phyloP scores from a whole-genome alignment of 2,888 invertebrate species.

The Drosophila paranaensis region DNA sequence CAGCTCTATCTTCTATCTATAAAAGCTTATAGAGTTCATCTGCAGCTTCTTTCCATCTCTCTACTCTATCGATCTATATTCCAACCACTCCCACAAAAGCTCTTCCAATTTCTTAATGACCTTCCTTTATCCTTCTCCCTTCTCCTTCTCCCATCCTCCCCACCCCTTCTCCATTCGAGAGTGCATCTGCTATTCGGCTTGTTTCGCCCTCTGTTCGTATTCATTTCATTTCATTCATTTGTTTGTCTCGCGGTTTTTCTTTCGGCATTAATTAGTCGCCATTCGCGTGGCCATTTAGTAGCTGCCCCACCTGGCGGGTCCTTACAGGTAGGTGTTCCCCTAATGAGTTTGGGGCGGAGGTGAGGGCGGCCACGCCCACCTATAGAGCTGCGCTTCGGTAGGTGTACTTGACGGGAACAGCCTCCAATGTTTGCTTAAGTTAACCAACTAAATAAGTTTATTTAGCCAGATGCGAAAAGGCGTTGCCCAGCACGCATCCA shows the following conservation, averaged over 20 bases:
- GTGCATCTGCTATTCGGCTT: slow-evolving; percentile 26
- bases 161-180: not conserved
- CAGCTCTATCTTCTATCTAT: too few species aligned
- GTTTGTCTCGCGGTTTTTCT: slow-evolving; percentile 58
- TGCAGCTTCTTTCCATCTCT: too few species aligned
- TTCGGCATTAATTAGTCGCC: slow-evolving; percentile 73
- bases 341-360: slow-evolving; percentile 72
- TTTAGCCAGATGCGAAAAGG: slow-evolving; percentile 60
- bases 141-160: too few species aligned
- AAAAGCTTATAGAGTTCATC: too few species aligned
- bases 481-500: slow-evolving; percentile 34
- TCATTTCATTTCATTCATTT: slow-evolving; percentile 52
- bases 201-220: not conserved
- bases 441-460: slow-evolving; percentile 75
- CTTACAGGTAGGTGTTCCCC: slow-evolving; percentile 65
- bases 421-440: slow-evolving; percentile 70
- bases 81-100: not conserved
- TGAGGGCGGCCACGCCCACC: slow-evolving; percentile 51
- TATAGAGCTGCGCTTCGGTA: slow-evolving; percentile 24
- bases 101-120: not conserved
- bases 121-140: not conserved
- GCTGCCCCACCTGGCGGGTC: slow-evolving; percentile 26
- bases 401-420: slow-evolving; percentile 71
- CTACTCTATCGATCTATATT: too few species aligned
- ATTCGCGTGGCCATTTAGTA: slow-evolving; percentile 66